phyloP scores from a whole-genome alignment of 2,113 vertebrate genomes.

The Cavia porcellus region DNA sequence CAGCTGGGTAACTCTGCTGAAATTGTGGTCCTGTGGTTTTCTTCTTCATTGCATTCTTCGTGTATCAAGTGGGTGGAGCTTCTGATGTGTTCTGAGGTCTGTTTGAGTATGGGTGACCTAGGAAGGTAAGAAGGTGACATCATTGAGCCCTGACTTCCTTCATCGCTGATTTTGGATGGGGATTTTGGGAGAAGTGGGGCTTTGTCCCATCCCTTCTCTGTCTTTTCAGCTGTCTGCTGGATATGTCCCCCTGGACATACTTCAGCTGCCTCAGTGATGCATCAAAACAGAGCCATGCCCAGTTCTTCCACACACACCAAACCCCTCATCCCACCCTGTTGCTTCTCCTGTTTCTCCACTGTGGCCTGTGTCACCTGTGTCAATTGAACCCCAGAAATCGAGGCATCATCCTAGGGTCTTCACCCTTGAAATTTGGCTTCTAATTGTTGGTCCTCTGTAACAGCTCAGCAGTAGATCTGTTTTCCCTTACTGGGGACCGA shows the following conservation, averaged over 20 bases:
- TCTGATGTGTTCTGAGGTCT: not conserved
- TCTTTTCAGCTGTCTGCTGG: not conserved
- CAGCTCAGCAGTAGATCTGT: rapidly evolving
- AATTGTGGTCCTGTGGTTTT: conserved; percentile 74
- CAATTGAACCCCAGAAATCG: not conserved
- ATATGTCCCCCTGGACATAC: not conserved
- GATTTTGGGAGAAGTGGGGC: not conserved
- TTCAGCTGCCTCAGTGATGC: not conserved
- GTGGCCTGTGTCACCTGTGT: not conserved
- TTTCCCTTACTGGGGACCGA: not conserved
- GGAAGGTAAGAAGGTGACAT: not conserved
- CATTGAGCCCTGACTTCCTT: not conserved
- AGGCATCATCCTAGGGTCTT: not conserved
- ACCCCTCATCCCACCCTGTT: not conserved
- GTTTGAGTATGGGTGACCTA: rapidly evolving
- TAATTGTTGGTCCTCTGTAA: not conserved
- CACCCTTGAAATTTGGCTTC: not conserved
- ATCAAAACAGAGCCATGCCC: not conserved
- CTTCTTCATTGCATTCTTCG: conserved; percentile 45
- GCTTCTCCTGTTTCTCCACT: not conserved
- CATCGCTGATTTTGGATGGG: not conserved
- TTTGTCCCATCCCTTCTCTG: not conserved
- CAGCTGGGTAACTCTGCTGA: conserved; percentile 22
- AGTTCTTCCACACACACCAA: not conserved
- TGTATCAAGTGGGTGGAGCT: conserved; percentile 23